These are phyloP conservation scores for Alligator mississippiensis DNA, from an alignment of 2,113 vertebrate species.

Conservation along the genomic window DNA sequence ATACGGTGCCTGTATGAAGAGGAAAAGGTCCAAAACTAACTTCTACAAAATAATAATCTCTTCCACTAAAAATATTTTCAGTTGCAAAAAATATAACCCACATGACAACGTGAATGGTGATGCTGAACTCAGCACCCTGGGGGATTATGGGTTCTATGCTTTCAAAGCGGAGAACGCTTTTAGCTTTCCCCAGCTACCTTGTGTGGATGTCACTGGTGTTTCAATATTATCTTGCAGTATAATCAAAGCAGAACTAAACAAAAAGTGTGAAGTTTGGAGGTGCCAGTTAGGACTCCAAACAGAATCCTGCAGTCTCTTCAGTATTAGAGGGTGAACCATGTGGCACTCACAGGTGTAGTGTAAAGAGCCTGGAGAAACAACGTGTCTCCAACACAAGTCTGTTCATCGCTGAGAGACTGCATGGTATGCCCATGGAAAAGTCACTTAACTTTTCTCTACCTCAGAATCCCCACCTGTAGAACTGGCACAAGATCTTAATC, in stretches of 20 bases:
- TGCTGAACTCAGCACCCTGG: background rate
- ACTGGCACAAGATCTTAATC: too few relatives aligned
- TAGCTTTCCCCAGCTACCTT: background rate
- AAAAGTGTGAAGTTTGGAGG: background rate
- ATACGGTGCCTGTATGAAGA: background rate
- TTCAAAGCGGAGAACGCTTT: background rate
- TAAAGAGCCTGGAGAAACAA: too few relatives aligned
- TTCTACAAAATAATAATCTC: accelerated
- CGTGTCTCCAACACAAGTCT: too few relatives aligned
- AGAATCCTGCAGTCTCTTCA: too few relatives aligned
- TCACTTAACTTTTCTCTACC: too few relatives aligned
- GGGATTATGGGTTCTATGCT: background rate
- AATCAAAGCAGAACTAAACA: background rate
- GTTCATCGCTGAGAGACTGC: too few relatives aligned
- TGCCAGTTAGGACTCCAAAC: too few relatives aligned
- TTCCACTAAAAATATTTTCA: background rate
- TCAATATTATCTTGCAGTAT: background rate
- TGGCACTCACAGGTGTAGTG: too few relatives aligned
- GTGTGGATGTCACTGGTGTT: background rate
- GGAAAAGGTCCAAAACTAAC: background rate
- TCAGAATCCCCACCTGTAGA: too few relatives aligned
- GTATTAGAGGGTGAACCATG: too few relatives aligned
- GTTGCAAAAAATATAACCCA: background rate
- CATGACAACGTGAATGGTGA: accelerated
- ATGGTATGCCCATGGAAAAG: too few relatives aligned